Percentiles rank a stretch among this genome's conserved stretches.
Evolutionary conservation across 2,113 vertebrate genomes (phyloP).

Genomic region (Phycodurus eques): DNA sequence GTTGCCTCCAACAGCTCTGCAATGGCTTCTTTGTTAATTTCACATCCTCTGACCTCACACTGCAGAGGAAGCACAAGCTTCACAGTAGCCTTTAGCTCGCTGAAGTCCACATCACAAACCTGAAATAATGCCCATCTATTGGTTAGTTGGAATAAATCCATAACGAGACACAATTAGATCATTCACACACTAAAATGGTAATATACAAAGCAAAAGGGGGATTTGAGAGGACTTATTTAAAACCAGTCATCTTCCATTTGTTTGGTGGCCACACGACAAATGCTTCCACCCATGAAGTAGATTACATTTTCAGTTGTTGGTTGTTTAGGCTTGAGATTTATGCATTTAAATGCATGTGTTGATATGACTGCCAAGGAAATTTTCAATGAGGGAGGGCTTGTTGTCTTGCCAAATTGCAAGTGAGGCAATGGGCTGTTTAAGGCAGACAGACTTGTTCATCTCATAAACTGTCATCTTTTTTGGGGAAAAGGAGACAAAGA

Average conservation of each 20-base stretch:
- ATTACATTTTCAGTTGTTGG: too few species aligned
- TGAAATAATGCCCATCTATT: conserved; percentile 44
- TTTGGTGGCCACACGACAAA: too few species aligned
- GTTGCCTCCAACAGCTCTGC: conserved; percentile 81
- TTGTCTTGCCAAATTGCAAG: not conserved
- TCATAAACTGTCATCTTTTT: too few species aligned
- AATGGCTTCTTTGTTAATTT: conserved; percentile 78
- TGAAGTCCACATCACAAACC: conserved; percentile 81
- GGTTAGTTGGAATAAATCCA: too few species aligned
- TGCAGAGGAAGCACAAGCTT: conserved; percentile 76
- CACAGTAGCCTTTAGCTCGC: conserved; percentile 79
- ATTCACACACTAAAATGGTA: not conserved
- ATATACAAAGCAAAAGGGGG: too few species aligned
- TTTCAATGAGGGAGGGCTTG: not conserved
- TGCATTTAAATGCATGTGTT: too few species aligned
- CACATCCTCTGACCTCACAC: conserved; percentile 75
- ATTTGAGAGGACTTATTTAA: too few species aligned
- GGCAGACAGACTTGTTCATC: not conserved
- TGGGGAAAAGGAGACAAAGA: too few species aligned
- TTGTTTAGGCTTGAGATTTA: too few species aligned
- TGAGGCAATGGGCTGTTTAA: not conserved
- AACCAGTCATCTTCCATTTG: too few species aligned
- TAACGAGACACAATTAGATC: not conserved
- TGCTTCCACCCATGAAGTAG: too few species aligned
- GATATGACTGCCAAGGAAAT: not conserved